Evolutionary conservation across 2,113 vertebrate species (phyloP), one percentile per base, ranked within the genome.

Genomic region (Neodon shergylaensis): DNA sequence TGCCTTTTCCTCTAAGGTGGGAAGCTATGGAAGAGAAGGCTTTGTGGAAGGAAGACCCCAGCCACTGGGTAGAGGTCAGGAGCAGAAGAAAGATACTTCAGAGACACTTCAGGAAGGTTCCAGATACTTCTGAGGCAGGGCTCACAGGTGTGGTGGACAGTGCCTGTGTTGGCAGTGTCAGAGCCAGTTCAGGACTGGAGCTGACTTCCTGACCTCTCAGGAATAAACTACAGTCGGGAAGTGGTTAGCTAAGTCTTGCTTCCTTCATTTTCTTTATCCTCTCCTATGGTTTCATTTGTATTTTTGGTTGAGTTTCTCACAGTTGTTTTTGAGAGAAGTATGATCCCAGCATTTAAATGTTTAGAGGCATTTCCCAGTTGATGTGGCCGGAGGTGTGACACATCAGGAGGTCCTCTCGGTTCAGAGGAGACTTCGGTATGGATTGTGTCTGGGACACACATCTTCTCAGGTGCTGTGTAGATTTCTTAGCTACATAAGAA

Each of bases 221-320:
- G 66, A 92, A 54, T 81, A 92, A 96, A 16, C n/a, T 81, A 26
- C 73, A 82, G 54, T 28, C 12, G 36, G 76, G 44, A 93, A 76
- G 52, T 70, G 5, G 52, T 39, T 78, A 76, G 82, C 33, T 58
- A 82, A 94, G 70, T 91, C 87, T n/a, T 88, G 26, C 3, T 85
- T 88, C 79, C 72, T 91, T 92, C 44, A 73, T 93, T 90, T 91
- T 93, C 65, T 96, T 87, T 11, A 11, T 93, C 24, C 31, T 91
- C 13, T 94, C 49, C 93, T 52, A 76, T 13, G 44, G 31, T n/a
- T 72, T 94, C 13, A 7, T 65, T 68, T 90, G 6, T 91, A 26
- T 83, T 87, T 78, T 94, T 61, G 54, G 36, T 89, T 16, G 21
- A 2, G 94, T 94, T 72, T 94, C 12, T 74, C 28, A 82, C 14